Conservation (phyloP, 1,140 invertebrate species). For the Octopus bimaculoides region DNA sequence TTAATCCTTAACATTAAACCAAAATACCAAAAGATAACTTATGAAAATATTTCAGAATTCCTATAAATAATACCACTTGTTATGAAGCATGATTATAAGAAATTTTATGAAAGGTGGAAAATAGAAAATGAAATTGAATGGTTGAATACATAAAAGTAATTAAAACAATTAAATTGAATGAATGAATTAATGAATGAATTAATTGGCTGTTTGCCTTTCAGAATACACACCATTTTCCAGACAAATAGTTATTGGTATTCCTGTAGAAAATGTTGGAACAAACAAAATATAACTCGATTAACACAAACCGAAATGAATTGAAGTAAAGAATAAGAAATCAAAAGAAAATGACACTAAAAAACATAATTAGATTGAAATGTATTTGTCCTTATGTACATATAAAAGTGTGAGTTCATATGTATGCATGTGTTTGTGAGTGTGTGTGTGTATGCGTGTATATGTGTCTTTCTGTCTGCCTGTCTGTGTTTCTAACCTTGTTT, state of each 20-base stretch:
- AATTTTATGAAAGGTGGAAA: too few relatives aligned
- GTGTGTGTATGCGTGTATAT: not conserved
- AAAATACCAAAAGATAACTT: too few relatives aligned
- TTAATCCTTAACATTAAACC: too few relatives aligned
- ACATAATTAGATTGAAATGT: not conserved
- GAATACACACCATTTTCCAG: conserved; percentile 4
- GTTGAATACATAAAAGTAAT: too few relatives aligned
- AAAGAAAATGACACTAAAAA: not conserved
- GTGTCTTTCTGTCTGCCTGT: not conserved
- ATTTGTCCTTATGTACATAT: not conserved
- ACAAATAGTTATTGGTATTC: not conserved
- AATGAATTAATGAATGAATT: too few relatives aligned
- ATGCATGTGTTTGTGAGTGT: not conserved
- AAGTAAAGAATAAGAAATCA: not conserved
- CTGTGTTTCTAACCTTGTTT: not conserved
- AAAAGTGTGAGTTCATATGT: not conserved
- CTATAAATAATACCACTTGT: too few relatives aligned
- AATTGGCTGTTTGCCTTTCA: not conserved
- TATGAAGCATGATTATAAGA: too few relatives aligned
- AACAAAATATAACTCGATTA: not conserved
- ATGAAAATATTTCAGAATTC: too few relatives aligned
- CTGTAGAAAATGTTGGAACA: conserved; percentile 10
- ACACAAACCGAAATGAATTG: not conserved
- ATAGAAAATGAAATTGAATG: too few relatives aligned
- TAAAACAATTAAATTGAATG: too few relatives aligned